A percentile compares a stretch with the other conserved stretches of the same genome.
phyloP scores from a whole-genome alignment of 2,113 vertebrate genomes.

The Hippocampus zosterae region DNA sequence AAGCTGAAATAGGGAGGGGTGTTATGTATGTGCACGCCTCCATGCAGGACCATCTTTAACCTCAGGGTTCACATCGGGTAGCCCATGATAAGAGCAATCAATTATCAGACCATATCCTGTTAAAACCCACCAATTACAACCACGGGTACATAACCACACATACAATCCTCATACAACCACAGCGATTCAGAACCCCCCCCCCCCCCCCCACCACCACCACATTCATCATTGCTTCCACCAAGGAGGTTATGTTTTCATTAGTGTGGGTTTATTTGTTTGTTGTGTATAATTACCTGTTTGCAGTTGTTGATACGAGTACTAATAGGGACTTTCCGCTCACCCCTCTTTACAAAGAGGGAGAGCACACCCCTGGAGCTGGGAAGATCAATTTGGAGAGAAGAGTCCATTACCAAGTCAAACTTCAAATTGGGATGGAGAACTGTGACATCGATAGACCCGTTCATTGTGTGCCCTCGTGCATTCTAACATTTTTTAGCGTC shows the following conservation, averaged over 20 bases:
- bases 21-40: slow-evolving; percentile 3
- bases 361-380: too few species aligned
- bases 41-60: slow-evolving; percentile 28
- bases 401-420: too few species aligned
- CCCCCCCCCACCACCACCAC: too few species aligned
- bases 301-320: not conserved
- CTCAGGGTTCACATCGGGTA: slow-evolving; percentile 38
- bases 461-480: too few species aligned
- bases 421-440: too few species aligned
- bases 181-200: not conserved
- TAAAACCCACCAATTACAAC: slow-evolving; percentile 11
- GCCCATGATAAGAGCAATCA: slow-evolving; percentile 37
- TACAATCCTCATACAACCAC: not conserved
- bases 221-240: not conserved
- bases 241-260: not conserved
- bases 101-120: slow-evolving; percentile 13
- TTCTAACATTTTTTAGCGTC: too few species aligned
- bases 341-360: too few species aligned
- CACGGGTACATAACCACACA: not conserved
- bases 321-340: too few species aligned
- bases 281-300: not conserved
- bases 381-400: too few species aligned
- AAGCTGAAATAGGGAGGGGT: slow-evolving; percentile 8
- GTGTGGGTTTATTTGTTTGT: not conserved
- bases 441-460: too few species aligned